These are phyloP conservation scores for Picathartes gymnocephalus DNA, from an alignment of 2,113 vertebrate genomes.

Conservation along the genomic window DNA sequence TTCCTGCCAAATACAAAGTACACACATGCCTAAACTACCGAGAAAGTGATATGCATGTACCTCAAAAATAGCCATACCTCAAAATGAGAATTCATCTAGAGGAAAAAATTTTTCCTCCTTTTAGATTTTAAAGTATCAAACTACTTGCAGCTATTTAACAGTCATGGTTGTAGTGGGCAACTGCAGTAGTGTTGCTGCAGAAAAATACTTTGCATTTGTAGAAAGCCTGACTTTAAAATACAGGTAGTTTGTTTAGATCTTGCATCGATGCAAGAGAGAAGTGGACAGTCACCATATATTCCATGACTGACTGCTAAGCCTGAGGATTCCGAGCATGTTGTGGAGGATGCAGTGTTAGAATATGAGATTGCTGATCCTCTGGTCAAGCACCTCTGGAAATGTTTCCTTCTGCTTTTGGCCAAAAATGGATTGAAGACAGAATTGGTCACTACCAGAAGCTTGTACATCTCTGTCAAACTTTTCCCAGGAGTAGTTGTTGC, in stretches of 20 bases:
- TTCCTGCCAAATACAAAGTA: background rate
- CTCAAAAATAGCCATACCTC: background rate
- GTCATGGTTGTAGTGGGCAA: background rate
- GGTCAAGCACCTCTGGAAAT: background rate
- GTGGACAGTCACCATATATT: fast-evolving
- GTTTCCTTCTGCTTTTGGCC: background rate
- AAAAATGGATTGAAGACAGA: background rate
- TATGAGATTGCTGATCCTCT: background rate
- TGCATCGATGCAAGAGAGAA: background rate
- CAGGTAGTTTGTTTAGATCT: background rate
- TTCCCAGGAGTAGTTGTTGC: background rate
- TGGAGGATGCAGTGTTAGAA: background rate
- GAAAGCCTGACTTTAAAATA: background rate
- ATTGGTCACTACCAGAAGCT: background rate
- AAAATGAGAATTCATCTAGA: background rate
- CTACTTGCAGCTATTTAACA: background rate
- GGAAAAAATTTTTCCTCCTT: background rate
- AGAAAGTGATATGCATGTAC: background rate
- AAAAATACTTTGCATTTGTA: background rate
- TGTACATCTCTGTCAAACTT: background rate
- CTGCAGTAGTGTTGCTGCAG: background rate
- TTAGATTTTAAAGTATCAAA: background rate
- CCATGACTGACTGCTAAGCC: background rate
- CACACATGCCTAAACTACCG: background rate
- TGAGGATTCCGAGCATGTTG: background rate